Conservation (phyloP, 23 tunicate genomes). For the Ciona savignyi region DNA sequence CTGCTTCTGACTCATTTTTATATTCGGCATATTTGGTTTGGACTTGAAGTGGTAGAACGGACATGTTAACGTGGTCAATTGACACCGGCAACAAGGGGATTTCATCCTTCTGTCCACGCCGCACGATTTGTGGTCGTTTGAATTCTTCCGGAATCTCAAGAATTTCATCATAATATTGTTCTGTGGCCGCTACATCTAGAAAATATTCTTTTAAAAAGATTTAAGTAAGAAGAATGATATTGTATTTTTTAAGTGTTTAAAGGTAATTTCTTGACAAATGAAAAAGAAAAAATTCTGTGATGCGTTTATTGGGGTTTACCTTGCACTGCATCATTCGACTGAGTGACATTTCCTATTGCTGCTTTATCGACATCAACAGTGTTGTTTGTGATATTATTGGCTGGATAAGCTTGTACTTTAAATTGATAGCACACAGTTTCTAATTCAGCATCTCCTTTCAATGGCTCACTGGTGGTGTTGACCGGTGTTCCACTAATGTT, state of each 20-base stretch:
- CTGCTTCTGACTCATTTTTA: slow-evolving; percentile 17
- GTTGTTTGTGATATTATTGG: not conserved
- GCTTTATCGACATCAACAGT: not conserved
- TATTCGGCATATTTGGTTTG: slow-evolving; percentile 8
- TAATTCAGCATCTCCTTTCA: not conserved
- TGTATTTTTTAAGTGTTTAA: no score
- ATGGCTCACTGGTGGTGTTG: not conserved
- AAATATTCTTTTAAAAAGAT: no score
- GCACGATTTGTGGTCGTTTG: slow-evolving; percentile 1
- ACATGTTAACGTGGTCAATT: not conserved
- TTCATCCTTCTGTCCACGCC: not conserved
- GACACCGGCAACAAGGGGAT: not conserved
- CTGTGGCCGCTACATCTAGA: no score
- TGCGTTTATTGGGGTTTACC: no score
- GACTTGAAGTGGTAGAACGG: slow-evolving; percentile 27
- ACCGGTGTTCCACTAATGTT: not conserved
- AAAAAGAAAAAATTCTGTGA: no score
- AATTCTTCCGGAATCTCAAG: slow-evolving; percentile 13
- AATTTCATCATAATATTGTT: slow-evolving; percentile 13
- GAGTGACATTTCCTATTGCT: not conserved
- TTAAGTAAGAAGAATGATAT: no score
- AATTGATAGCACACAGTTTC: not conserved
- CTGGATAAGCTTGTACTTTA: not conserved
- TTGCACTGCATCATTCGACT: no score
- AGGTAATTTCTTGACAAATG: no score